Percentiles rank a stretch among this genome's conserved stretches.
phyloP scores from a whole-genome alignment of 2,888 invertebrate genomes.

The Caprella mutica region DNA sequence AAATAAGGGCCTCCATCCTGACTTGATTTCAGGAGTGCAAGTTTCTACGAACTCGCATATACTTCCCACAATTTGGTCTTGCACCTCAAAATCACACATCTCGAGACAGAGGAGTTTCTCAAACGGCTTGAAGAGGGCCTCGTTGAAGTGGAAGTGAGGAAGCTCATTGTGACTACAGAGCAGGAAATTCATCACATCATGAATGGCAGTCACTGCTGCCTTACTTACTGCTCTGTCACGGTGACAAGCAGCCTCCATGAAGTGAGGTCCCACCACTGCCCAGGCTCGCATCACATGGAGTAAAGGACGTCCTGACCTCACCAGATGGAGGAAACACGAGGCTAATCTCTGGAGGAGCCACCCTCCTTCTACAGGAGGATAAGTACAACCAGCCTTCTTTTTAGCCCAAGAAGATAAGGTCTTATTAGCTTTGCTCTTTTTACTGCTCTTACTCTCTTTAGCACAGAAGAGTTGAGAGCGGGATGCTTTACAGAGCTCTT shows the following conservation, averaged over 20 bases:
- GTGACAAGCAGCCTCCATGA: slow-evolving; percentile 92
- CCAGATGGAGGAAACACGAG: slow-evolving; percentile 75
- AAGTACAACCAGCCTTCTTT: background rate
- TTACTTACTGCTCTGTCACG: slow-evolving; percentile 78
- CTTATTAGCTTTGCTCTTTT: no score
- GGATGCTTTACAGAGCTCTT: slow-evolving; percentile 72
- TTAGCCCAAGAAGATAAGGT: no score
- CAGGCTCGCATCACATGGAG: slow-evolving; percentile 83
- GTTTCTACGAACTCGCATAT: slow-evolving; percentile 93
- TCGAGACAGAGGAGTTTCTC: slow-evolving; percentile 88
- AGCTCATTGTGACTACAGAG: slow-evolving; percentile 76
- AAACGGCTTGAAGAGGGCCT: slow-evolving; percentile 85
- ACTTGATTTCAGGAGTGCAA: slow-evolving; percentile 80
- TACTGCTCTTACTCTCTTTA: no score
- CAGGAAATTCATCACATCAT: slow-evolving; percentile 77
- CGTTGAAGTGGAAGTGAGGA: slow-evolving; percentile 90
- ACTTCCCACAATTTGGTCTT: slow-evolving; percentile 76
- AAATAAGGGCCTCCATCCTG: slow-evolving; percentile 92
- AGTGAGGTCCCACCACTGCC: slow-evolving; percentile 83
- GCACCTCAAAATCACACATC: slow-evolving; percentile 83
- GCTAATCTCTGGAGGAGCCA: slow-evolving; percentile 66
- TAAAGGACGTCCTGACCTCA: slow-evolving; percentile 72
- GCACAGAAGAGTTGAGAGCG: slow-evolving; percentile 58
- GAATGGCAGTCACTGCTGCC: slow-evolving; percentile 74
- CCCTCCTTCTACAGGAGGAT: background rate